Conservation (phyloP, 2,888 invertebrate species). For the Pterostichus niger region DNA sequence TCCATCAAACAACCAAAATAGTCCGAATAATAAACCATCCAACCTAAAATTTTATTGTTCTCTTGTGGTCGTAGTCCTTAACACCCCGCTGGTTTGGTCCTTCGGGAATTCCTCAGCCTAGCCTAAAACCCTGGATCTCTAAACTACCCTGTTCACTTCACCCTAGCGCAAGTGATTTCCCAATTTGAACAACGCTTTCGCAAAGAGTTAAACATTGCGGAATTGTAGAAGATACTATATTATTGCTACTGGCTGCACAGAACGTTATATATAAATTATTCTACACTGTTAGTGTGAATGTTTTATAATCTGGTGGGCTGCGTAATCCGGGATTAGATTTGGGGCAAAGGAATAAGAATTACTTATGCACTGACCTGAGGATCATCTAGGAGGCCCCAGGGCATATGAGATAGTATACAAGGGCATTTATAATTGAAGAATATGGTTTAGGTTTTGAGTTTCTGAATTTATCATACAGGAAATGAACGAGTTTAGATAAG, state of each 20-base stretch:
- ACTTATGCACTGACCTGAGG: constrained; percentile 46
- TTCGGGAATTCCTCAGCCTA: constrained; percentile 32
- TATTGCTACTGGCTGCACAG: constrained; percentile 17
- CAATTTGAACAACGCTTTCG: neutral
- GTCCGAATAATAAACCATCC: constrained; percentile 53
- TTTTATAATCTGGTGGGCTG: constrained; percentile 50
- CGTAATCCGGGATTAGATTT: constrained; percentile 38
- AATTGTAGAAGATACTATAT: constrained; percentile 1
- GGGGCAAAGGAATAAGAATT: constrained; percentile 24
- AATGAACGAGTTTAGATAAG: too few relatives aligned
- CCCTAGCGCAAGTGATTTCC: neutral
- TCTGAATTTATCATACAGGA: too few relatives aligned
- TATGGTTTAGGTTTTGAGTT: too few relatives aligned
- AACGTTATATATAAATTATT: constrained; percentile 56
- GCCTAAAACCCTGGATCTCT: neutral
- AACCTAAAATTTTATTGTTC: constrained; percentile 65
- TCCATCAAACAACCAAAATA: constrained; percentile 29
- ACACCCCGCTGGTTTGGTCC: constrained; percentile 57
- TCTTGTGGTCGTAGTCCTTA: constrained; percentile 59
- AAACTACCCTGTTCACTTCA: neutral
- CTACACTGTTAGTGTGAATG: constrained; percentile 49
- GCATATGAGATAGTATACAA: neutral
- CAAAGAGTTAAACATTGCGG: neutral
- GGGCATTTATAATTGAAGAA: too few relatives aligned
- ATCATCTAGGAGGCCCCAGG: neutral